Evolutionary conservation across 2,113 vertebrate species (phyloP).

Genomic region (Brachypodius melanocephalos): DNA sequence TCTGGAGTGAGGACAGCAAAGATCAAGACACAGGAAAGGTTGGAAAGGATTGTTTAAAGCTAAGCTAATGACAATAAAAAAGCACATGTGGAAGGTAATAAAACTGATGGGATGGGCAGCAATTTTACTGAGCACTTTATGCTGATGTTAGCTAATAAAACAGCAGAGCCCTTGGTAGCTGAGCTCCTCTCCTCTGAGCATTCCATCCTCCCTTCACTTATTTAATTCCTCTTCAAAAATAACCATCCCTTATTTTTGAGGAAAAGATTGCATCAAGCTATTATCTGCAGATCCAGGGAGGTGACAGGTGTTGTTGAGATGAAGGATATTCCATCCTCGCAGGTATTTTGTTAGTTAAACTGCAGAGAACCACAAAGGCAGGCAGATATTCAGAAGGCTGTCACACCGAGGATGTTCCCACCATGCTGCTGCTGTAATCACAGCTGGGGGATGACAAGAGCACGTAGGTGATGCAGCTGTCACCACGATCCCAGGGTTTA

Average conservation of each 20-base stretch:
- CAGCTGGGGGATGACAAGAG: neutral
- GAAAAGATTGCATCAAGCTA: neutral
- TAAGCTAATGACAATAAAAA: slow-evolving; percentile 33
- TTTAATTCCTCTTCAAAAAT: neutral
- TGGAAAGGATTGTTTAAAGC: slow-evolving; percentile 9
- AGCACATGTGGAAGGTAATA: slow-evolving; percentile 34
- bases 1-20: slow-evolving; percentile 22
- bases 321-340: neutral
- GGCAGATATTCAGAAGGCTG: neutral
- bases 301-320: neutral
- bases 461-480: neutral
- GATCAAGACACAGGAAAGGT: neutral
- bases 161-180: neutral
- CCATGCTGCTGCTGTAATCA: neutral
- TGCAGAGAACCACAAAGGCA: neutral
- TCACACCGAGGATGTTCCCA: neutral
- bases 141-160: slow-evolving; percentile 22
- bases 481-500: neutral
- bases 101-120: slow-evolving; percentile 31
- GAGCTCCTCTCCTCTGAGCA: slow-evolving; percentile 5
- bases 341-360: neutral
- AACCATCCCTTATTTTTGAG: neutral
- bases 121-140: slow-evolving; percentile 10
- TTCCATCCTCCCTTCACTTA: neutral
- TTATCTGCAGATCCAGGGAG: neutral